A percentile compares a stretch with the other conserved stretches of the same genome.
These are phyloP conservation scores for Fringilla coelebs DNA, from an alignment of 2,797 vertebrate species.

Conservation along the genomic window DNA sequence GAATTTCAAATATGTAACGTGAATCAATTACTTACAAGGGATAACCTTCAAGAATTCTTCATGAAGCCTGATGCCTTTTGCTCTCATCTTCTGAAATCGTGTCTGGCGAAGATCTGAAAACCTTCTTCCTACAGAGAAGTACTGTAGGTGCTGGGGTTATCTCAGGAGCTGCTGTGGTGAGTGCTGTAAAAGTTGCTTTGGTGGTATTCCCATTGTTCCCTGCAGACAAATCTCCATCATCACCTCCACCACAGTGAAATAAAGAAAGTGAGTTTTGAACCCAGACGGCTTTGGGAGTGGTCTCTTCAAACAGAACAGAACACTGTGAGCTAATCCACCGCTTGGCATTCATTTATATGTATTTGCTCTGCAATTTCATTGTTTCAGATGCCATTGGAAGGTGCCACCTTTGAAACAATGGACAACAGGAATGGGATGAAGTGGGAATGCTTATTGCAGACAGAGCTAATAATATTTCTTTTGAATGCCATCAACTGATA, in stretches of 20 bases:
- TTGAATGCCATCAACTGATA: slow-evolving; percentile 62
- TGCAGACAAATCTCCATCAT: slow-evolving; percentile 63
- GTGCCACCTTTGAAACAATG: slow-evolving; percentile 64
- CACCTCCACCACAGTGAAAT: slow-evolving; percentile 59
- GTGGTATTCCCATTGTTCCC: slow-evolving; percentile 28
- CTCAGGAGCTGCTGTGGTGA: background rate
- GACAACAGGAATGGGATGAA: slow-evolving; percentile 46
- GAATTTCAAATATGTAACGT: background rate
- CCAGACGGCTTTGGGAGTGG: background rate
- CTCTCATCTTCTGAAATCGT: slow-evolving; percentile 18
- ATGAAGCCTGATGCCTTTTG: background rate
- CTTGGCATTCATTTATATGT: slow-evolving; percentile 48
- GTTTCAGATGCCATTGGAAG: slow-evolving; percentile 58
- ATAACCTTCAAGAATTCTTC: slow-evolving; percentile 52
- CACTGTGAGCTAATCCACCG: background rate
- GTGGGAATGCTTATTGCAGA: slow-evolving; percentile 45
- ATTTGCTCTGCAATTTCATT: slow-evolving; percentile 65
- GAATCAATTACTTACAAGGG: slow-evolving; percentile 58
- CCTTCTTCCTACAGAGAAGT: slow-evolving; percentile 43
- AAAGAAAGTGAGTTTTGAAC: slow-evolving; percentile 10
- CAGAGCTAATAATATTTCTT: slow-evolving; percentile 62
- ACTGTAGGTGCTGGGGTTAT: slow-evolving; percentile 23
- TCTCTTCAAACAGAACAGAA: slow-evolving; percentile 44
- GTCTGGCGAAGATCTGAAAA: slow-evolving; percentile 26
- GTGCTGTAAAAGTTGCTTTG: slow-evolving; percentile 8